A percentile compares a stretch with the other conserved stretches of the same genome.
These are phyloP conservation scores for Ophioninae sp. DNA, from an alignment of 2,888 invertebrate species.

Conservation along the genomic window DNA sequence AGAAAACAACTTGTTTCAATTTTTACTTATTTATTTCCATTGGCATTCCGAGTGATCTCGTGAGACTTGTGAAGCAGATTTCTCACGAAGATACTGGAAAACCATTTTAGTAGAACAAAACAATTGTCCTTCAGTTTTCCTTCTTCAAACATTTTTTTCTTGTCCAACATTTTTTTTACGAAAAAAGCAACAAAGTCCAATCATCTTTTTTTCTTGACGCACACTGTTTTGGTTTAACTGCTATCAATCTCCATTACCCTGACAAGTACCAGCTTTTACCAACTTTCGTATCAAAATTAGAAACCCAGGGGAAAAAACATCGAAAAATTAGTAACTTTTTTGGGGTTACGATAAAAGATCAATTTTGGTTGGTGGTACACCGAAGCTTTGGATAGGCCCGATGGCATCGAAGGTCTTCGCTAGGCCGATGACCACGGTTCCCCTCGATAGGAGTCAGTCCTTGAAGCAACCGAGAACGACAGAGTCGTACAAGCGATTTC, in stretches of 20 bases:
- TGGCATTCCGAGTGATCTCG: not conserved
- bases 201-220: not conserved
- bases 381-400: not conserved
- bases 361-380: not conserved
- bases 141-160: too few relatives aligned
- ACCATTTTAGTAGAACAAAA: too few relatives aligned
- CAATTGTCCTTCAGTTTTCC: too few relatives aligned
- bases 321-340: too few relatives aligned
- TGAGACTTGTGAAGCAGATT: not conserved
- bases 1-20: not conserved
- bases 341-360: not conserved
- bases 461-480: conserved; percentile 39
- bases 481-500: conserved; percentile 50
- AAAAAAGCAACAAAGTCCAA: not conserved
- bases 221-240: not conserved
- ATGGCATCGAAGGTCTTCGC: conserved; percentile 16
- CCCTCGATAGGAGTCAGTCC: conserved; percentile 30
- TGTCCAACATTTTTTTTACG: too few relatives aligned
- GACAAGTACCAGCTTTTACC: not conserved
- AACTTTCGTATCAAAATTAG: not conserved
- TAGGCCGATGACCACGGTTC: conserved; percentile 35
- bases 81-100: not conserved
- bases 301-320: not conserved
- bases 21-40: not conserved
- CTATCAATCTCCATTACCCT: not conserved